A percentile compares a stretch with the other conserved stretches of the same genome.
phyloP scores from a whole-genome alignment of 2,113 vertebrate genomes.

The Rhea americana region DNA sequence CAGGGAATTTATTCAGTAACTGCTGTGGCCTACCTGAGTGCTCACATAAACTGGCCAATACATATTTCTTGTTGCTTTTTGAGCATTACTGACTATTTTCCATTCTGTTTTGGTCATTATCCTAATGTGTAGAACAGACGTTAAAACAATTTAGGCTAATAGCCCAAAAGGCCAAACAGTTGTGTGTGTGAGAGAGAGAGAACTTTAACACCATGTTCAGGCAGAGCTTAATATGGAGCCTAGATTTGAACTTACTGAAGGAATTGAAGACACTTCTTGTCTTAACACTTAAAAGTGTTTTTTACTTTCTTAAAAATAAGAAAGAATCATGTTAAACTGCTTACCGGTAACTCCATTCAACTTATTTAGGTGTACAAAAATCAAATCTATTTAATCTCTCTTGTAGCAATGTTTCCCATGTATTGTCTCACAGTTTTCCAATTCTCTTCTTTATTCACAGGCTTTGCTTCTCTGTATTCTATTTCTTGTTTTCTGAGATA shows the following conservation, averaged over 20 bases:
- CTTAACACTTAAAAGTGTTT: not conserved
- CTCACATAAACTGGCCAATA: not conserved
- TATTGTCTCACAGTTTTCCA: not conserved
- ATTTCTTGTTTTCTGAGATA: not conserved
- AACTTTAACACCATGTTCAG: not conserved
- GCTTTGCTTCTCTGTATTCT: not conserved
- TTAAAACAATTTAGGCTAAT: not conserved
- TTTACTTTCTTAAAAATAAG: not conserved
- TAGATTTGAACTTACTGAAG: not conserved
- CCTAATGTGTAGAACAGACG: not conserved
- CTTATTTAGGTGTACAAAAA: not conserved
- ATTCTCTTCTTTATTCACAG: not conserved
- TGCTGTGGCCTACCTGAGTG: not conserved
- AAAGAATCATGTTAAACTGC: not conserved
- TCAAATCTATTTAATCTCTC: not conserved
- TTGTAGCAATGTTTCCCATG: not conserved
- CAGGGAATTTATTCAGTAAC: not conserved
- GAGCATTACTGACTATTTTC: not conserved
- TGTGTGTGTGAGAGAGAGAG: not conserved
- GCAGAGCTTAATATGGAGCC: not conserved
- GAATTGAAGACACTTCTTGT: not conserved
- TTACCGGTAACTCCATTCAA: not conserved
- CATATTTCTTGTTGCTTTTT: slow-evolving; percentile 2
- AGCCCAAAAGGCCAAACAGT: not conserved
- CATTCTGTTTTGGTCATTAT: not conserved